These are phyloP conservation scores for Catostylus mosaicus DNA, from an alignment of 30 jellyfish, hydroid and myxozoan species.

Conservation along the genomic window DNA sequence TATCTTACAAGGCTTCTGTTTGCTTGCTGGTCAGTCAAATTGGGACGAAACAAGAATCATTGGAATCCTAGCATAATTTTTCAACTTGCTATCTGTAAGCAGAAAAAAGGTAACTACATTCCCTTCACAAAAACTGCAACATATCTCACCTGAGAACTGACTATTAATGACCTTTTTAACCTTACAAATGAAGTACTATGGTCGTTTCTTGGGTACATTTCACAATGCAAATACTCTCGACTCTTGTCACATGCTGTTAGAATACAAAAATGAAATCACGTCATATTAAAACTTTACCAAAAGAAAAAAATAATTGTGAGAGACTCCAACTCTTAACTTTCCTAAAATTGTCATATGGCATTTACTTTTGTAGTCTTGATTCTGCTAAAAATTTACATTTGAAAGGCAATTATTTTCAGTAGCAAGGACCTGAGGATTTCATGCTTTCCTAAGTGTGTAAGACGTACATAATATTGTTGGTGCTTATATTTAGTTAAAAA, in stretches of 20 bases:
- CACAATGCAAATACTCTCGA: constrained; percentile 47
- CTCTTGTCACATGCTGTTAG: background rate
- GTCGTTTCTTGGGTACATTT: constrained; percentile 45
- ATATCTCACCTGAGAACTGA: constrained; percentile 24
- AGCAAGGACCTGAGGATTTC: background rate
- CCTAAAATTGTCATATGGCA: background rate
- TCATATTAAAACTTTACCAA: background rate
- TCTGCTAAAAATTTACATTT: background rate
- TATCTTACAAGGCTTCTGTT: background rate
- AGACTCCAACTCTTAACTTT: background rate
- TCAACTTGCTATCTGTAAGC: no score
- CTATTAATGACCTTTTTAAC: constrained; percentile 19
- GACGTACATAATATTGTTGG: no score
- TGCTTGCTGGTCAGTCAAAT: background rate
- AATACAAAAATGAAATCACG: background rate
- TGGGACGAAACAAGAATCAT: background rate
- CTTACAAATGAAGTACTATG: constrained; percentile 41
- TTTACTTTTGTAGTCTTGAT: background rate
- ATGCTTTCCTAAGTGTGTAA: no score
- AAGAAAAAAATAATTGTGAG: background rate
- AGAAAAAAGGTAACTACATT: background rate
- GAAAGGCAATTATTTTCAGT: background rate
- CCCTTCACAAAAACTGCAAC: background rate
- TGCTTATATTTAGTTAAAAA: no score
- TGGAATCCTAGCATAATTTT: background rate